Conservation (phyloP, 1,140 invertebrate species). For the Colletes gigas region DNA sequence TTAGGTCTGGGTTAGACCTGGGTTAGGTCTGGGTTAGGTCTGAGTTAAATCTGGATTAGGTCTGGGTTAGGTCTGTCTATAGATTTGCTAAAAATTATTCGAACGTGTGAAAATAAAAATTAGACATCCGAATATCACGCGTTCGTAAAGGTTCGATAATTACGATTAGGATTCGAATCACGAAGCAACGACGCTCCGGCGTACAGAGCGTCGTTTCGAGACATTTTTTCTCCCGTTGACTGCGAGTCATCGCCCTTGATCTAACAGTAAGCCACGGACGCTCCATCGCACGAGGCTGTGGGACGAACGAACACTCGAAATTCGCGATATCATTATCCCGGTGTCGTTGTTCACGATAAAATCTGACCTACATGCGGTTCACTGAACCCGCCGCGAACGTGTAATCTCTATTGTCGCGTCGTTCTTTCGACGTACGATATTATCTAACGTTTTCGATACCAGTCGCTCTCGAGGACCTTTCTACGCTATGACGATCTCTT, state of each 20-base stretch:
- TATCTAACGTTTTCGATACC: constrained; percentile 8
- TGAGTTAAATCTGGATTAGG: too few relatives aligned
- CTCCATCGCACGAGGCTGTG: not conserved
- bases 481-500: not conserved
- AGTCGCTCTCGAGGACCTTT: not conserved
- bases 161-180: not conserved
- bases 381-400: constrained; percentile 16
- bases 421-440: constrained; percentile 9
- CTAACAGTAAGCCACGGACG: constrained; percentile 2
- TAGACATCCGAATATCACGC: too few relatives aligned
- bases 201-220: not conserved
- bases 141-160: not conserved
- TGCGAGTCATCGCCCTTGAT: constrained; percentile 23
- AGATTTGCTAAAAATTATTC: too few relatives aligned
- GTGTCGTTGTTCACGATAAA: constrained; percentile 30
- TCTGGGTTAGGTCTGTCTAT: too few relatives aligned
- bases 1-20: too few relatives aligned
- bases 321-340: constrained; percentile 16
- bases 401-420: constrained; percentile 37
- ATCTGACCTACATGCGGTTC: constrained; percentile 45
- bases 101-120: too few relatives aligned
- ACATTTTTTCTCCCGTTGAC: constrained; percentile 9
- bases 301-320: not conserved
- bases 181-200: constrained; percentile 1
- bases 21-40: too few relatives aligned